A percentile compares a stretch with the other conserved stretches of the same genome.
Evolutionary conservation across 2,888 invertebrate genomes (phyloP).

Genomic region (Agriotes lineatus): DNA sequence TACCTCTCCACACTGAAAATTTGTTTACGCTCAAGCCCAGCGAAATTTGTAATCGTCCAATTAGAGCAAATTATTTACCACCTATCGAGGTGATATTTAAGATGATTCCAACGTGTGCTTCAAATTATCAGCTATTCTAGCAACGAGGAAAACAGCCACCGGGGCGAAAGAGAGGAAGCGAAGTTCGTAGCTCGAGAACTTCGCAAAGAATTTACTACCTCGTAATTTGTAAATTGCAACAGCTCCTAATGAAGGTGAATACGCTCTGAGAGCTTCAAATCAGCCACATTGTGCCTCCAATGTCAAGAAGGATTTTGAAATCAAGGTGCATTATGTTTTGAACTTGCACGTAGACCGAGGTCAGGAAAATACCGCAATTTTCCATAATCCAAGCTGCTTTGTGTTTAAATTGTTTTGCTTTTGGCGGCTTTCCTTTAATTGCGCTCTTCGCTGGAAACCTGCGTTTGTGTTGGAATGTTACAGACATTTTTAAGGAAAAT

Average conservation of each 20-base stretch:
- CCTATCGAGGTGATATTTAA: slow-evolving; percentile 8
- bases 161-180: not conserved
- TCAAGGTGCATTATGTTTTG: slow-evolving; percentile 45
- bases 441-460: not conserved
- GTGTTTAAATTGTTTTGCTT: slow-evolving; percentile 33
- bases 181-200: not conserved
- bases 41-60: slow-evolving; percentile 7
- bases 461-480: no score
- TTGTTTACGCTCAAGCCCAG: slow-evolving; percentile 10
- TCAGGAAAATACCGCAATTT: slow-evolving; percentile 50
- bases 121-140: slow-evolving; percentile 1
- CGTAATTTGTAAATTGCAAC: slow-evolving; percentile 33
- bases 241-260: slow-evolving; percentile 40
- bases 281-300: slow-evolving; percentile 43
- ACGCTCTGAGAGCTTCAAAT: slow-evolving; percentile 35
- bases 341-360: slow-evolving; percentile 47
- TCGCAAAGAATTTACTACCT: slow-evolving; percentile 23
- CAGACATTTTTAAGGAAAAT: no score
- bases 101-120: slow-evolving; percentile 12
- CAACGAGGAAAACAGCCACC: not conserved
- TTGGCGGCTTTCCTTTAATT: slow-evolving; percentile 22
- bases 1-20: not conserved
- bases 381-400: slow-evolving; percentile 30
- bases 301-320: slow-evolving; percentile 42
- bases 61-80: slow-evolving; percentile 15